phyloP scores from a whole-genome alignment of 2,797 vertebrate species.

The Zalophus californianus region DNA sequence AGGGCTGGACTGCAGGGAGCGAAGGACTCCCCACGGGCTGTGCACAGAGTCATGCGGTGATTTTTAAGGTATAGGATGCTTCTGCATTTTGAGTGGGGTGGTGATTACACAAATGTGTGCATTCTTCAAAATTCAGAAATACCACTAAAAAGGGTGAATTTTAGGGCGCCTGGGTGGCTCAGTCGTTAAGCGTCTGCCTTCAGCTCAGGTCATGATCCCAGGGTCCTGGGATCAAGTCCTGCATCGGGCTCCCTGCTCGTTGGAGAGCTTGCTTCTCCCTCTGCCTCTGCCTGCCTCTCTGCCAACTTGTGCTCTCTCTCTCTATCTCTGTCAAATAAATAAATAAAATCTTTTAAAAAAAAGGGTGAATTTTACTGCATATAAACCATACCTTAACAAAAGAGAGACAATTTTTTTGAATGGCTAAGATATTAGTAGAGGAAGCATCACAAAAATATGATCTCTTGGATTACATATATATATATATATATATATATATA shows the following conservation, averaged over 20 bases:
- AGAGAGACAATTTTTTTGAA: background rate
- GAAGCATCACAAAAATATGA: background rate
- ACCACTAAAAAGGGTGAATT: background rate
- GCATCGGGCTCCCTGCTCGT: too few species aligned
- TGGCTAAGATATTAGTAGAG: background rate
- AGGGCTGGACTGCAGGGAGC: background rate
- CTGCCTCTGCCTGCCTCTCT: too few species aligned
- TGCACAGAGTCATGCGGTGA: background rate
- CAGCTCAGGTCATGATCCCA: too few species aligned
- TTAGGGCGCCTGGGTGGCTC: background rate
- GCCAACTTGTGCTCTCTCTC: too few species aligned
- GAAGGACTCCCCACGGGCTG: background rate
- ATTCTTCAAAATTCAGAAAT: background rate
- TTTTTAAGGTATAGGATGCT: background rate
- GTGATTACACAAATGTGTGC: background rate
- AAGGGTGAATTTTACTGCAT: background rate
- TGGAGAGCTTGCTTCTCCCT: too few species aligned
- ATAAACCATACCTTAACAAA: background rate
- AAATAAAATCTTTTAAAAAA: too few species aligned
- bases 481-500: background rate
- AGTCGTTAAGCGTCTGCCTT: too few species aligned
- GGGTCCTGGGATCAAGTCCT: too few species aligned
- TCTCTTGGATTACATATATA: rapidly evolving
- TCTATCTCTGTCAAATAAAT: too few species aligned
- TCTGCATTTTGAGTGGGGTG: background rate